Evolutionary conservation across 2,113 vertebrate genomes (phyloP), one percentile per base, ranked within the genome.

Genomic region (Rhinogobius similis): DNA sequence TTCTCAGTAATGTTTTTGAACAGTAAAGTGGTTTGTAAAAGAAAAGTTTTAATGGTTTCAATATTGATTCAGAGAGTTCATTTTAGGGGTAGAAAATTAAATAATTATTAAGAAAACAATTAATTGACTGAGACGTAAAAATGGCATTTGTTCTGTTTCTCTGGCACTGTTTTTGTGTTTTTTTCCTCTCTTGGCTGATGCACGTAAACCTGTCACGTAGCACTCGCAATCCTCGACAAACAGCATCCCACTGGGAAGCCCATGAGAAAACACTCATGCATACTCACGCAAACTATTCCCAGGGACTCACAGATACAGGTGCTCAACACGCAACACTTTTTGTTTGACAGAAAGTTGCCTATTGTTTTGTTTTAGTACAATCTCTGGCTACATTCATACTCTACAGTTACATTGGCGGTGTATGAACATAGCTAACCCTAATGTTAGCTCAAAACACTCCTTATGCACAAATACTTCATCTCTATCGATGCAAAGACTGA

Each of bases 161-260:
- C 81, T 68, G 81, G 72, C 74, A 29, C 58, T 77, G 77, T 71
- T 85, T 77, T 75, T 84, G 86, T 87, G 84, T 87, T 74, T 78
- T 68, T 69, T 72, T 65, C 68, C 82, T 67, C 72, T 83, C 79
- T 81, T 70, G 72, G 73, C 77, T 78, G 78, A 74, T 73, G 79
- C 65, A 75, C 72, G 72, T 75, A 77, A 70, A 87, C 62, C 65
- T 76, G 73, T 73, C 82, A 83, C 77, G 63, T 78, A 70, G 58
- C 72, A 65, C 52, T 62, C 71, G 44, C 79, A 65, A 87, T 78
- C 81, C 87, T 82, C 66, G 62, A 74, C 81, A 89, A 90, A 89
- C 79, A 87, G 36, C 48, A 44, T 82, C 78, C 80, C 84, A 62
- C 1, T 62, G 79, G 84, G 75, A 82, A 73, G 74, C 79, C 58